Percentiles rank a stretch among this genome's conserved stretches.
These are phyloP conservation scores for Pheosia tremula DNA, from an alignment of 2,888 invertebrate genomes.

Conservation along the genomic window DNA sequence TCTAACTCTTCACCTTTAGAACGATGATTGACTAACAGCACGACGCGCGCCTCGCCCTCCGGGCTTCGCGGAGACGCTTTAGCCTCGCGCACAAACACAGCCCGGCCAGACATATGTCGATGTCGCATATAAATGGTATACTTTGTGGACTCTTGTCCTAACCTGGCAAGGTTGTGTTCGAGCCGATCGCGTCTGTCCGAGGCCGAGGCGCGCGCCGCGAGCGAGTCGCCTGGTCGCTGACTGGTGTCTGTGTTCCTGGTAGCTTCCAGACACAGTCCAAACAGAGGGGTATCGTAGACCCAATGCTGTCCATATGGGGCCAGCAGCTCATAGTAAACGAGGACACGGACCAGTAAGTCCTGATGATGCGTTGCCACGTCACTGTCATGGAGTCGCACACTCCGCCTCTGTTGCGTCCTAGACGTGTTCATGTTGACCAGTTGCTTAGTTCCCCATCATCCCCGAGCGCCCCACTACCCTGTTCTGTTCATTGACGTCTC, in stretches of 20 bases:
- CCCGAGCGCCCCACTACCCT: slow-evolving; percentile 54
- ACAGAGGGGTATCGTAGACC: slow-evolving; percentile 98
- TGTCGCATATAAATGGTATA: too few species aligned
- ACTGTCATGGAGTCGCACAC: slow-evolving; percentile 66
- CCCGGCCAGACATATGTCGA: neutral
- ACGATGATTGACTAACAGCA: slow-evolving; percentile 29
- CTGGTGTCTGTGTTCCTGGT: slow-evolving; percentile 78
- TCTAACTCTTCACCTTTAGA: slow-evolving; percentile 40
- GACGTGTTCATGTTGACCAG: slow-evolving; percentile 62
- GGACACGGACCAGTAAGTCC: slow-evolving; percentile 98
- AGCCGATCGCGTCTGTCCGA: neutral
- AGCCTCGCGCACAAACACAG: neutral
- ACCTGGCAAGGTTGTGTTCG: neutral
- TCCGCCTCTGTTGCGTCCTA: slow-evolving; percentile 69
- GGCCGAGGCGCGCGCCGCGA: slow-evolving; percentile 23
- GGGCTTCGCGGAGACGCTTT: neutral
- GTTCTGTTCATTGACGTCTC: slow-evolving; percentile 48
- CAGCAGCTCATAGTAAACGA: slow-evolving; percentile 99
- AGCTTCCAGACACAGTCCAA: slow-evolving; percentile 95
- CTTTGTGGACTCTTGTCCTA: too few species aligned
- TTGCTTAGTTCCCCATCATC: slow-evolving; percentile 47
- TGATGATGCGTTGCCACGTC: slow-evolving; percentile 63
- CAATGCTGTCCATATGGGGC: slow-evolving; percentile 99
- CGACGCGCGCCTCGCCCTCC: slow-evolving; percentile 36
- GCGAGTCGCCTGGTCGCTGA: slow-evolving; percentile 47